Conservation (phyloP, 1,140 invertebrate species). For the Drosophila littoralis region DNA sequence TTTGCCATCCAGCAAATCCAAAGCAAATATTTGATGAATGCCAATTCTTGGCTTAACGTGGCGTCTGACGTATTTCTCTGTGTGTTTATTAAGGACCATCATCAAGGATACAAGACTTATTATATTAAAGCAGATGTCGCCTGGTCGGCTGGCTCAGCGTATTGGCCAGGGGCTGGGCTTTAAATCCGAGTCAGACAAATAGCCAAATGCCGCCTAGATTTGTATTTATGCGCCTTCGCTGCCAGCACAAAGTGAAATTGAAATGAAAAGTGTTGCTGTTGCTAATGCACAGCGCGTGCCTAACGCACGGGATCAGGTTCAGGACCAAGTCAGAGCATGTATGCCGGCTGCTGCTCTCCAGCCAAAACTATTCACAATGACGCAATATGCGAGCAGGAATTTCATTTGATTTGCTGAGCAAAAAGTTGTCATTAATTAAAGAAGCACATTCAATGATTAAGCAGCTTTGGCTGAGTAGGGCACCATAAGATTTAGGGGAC, state of each 20-base stretch:
- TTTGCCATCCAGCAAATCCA: slow-evolving; percentile 57
- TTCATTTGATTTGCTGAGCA: slow-evolving; percentile 6
- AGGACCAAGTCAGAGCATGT: slow-evolving; percentile 11
- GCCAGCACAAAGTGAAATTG: slow-evolving; percentile 55
- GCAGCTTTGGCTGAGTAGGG: neutral
- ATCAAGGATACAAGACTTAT: slow-evolving; percentile 33
- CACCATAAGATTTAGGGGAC: neutral
- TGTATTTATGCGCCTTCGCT: slow-evolving; percentile 40
- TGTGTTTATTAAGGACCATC: slow-evolving; percentile 17
- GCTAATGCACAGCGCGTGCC: slow-evolving; percentile 37
- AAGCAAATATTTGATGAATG: slow-evolving; percentile 68
- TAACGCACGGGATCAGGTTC: neutral
- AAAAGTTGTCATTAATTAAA: slow-evolving; percentile 14
- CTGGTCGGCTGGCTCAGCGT: neutral
- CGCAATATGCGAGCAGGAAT: slow-evolving; percentile 8
- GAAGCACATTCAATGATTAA: neutral
- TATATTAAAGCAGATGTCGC: slow-evolving; percentile 23
- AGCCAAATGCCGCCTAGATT: slow-evolving; percentile 22
- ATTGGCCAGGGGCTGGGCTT: slow-evolving; percentile 9
- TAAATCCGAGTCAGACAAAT: slow-evolving; percentile 38
- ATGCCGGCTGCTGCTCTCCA: neutral
- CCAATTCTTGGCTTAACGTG: slow-evolving; percentile 51
- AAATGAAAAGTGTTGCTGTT: slow-evolving; percentile 45
- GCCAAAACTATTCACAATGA: slow-evolving; percentile 16
- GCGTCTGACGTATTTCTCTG: slow-evolving; percentile 33